Base-by-base conservation (phyloP, 1,140 invertebrate species). In the Harpegnathos saltator region DNA sequence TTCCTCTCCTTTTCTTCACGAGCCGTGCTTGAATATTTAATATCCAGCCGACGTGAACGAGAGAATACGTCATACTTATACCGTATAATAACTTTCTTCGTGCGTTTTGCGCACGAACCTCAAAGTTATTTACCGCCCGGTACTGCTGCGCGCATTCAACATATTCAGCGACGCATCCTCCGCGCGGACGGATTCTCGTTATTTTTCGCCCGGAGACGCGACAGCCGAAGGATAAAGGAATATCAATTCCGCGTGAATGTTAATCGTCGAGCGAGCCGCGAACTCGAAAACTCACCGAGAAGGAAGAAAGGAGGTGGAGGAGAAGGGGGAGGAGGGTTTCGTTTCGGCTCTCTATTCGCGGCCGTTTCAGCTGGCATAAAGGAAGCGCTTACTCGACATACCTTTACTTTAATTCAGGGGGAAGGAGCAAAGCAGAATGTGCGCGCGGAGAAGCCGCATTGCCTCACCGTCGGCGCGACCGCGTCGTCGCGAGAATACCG, bases 241-340 rank as follows among this genome's bases (percentile, higher is more conserved):
- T 66, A 66, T 66, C 38, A 48, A 22, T 66, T 44, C n/a, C 63
- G n/a, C 29, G 29, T 38, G 38, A 65, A 44, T 12, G 38, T 66
- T 66, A 66, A 66, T 50, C 38, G 38, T 48, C 63, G n/a, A 44
- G 4, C 63, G n/a, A 44, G 4, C n/a, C 15, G 63, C 63, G 22
- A 50, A 44, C 63, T n/a, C n/a, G 24, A 66, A 66, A 19, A 11
- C 19, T 22, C 29, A 1, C 29, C 38, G 38, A 5, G 9, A 44
- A 44, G 38, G 9, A 44, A 9, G 9, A 44, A 7, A 33, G 7
- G 33, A 7, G 7, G 33, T 3, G 38, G 38, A 44, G 11, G 38
- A 44, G 38, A 44, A 33, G 38, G 2, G 38, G 22, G 24, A 48
- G 44, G 44, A 48, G 19, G 19, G 15, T 17, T 68, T 44, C 50